Base-by-base conservation (phyloP, 2,888 invertebrate species). In the Stenichneumon culpator region DNA sequence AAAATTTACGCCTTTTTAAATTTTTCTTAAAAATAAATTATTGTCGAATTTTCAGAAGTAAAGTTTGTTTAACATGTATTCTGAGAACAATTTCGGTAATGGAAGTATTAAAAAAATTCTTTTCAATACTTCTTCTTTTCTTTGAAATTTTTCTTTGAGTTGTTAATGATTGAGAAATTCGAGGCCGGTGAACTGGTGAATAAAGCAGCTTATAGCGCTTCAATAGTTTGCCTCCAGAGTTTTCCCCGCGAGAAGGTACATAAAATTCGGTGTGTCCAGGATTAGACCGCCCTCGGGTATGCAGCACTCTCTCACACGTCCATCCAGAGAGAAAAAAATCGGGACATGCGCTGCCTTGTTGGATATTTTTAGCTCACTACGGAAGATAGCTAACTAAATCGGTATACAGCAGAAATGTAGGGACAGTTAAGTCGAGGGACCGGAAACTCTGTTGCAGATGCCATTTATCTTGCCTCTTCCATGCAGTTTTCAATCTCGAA, bases 361-460 rank as follows among this genome's bases (percentile, higher is more conserved):
- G 74, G 81, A 84, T 84, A 84, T 84, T 84, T 84, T 84, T 84
- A 84, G 84, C 70, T 82, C 69, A 78, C 65, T 74, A 79, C 84
- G 78, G 81, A 78, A 63, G 84, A 81, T 84, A 77, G 81, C 78
- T 73, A 84, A 84, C 84, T 79, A 79, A 84, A 84, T 84, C 73
- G 73, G 84, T 82, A 74, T 82, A 78, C 70, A 22, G 39, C 50
- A 80, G 79, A 72, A 57, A 7, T 22, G 57, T 74, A 74, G 84
- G 81, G 80, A 81, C 81, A 80, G 83, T 83, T 32, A 9, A 73
- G 79, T 69, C 60, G 74, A 74, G 81, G 54, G 84, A 82, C 81
- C 81, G 84, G 81, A 84, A 84, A 78, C 50, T 74, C 74, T 70
- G 78, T 78, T 67, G 69, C 79, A 47, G 74, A 74, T 63, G 22